Evolutionary conservation across 1,140 invertebrate species (phyloP).

Genomic region (Rhyzopertha dominica): DNA sequence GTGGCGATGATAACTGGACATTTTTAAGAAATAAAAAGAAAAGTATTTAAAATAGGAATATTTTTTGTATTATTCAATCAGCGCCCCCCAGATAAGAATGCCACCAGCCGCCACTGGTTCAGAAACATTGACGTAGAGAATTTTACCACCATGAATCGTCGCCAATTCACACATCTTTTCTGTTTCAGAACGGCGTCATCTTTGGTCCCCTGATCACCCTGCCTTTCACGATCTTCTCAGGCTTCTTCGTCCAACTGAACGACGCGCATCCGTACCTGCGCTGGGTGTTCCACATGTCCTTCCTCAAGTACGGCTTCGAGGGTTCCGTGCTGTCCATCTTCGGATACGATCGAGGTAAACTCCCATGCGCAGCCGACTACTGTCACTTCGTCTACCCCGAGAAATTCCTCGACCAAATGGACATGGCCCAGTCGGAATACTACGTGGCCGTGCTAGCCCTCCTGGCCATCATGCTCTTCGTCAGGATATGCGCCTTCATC

Average conservation of each 20-base stretch:
- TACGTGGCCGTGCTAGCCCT: slow-evolving; percentile 37
- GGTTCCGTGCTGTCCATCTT: slow-evolving; percentile 59
- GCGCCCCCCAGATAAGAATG: too few species aligned
- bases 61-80: too few species aligned
- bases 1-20: too few species aligned
- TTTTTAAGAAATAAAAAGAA: too few species aligned
- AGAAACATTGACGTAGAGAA: too few species aligned
- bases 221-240: slow-evolving; percentile 82
- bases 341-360: slow-evolving; percentile 62
- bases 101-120: too few species aligned
- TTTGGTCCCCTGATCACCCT: slow-evolving; percentile 77
- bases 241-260: slow-evolving; percentile 81
- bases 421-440: slow-evolving; percentile 67
- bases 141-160: too few species aligned
- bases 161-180: too few species aligned
- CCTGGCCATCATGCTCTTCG: slow-evolving; percentile 27
- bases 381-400: slow-evolving; percentile 68
- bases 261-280: slow-evolving; percentile 74
- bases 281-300: slow-evolving; percentile 86
- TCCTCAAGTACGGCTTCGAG: slow-evolving; percentile 71
- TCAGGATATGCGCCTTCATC: slow-evolving; percentile 34
- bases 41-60: too few species aligned
- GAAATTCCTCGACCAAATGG: slow-evolving; percentile 64
- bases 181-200: slow-evolving; percentile 70
- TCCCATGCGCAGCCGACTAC: slow-evolving; percentile 59